These are phyloP conservation scores for Antedon mediterranea DNA, from an alignment of 53 echinoderm and acorn worm species.

Conservation along the genomic window DNA sequence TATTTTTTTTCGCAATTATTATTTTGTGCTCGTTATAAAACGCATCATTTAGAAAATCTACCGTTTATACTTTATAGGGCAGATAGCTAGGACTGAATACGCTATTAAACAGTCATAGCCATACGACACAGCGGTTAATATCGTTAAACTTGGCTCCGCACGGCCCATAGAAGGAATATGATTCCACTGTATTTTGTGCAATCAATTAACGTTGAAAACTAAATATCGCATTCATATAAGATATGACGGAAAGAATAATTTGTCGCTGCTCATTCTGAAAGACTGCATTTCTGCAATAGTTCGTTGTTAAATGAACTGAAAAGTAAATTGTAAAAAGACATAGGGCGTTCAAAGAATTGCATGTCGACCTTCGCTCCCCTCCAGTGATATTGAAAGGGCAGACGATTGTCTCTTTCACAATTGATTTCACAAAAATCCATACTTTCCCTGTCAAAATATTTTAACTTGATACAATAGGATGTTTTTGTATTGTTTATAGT, in stretches of 20 bases:
- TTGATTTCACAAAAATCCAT: background rate
- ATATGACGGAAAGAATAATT: background rate
- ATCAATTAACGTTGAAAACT: conserved; percentile 1
- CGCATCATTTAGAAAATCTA: background rate
- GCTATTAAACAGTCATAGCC: background rate
- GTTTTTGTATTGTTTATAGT: background rate
- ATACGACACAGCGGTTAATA: background rate
- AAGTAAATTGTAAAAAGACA: background rate
- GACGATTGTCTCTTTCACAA: background rate
- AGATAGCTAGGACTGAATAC: background rate
- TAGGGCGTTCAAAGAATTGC: background rate
- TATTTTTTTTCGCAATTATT: background rate
- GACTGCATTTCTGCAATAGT: background rate
- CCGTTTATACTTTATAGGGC: background rate
- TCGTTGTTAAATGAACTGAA: conserved; percentile 1
- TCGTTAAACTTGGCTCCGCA: background rate
- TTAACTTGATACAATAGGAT: background rate
- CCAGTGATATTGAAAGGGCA: background rate
- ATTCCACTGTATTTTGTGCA: background rate
- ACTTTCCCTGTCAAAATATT: background rate
- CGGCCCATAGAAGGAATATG: background rate
- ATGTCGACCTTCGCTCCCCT: background rate
- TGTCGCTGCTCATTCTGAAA: background rate
- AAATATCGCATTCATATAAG: background rate
- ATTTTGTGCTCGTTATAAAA: background rate